Percentiles rank a stretch among this genome's conserved stretches.
These are phyloP conservation scores for Toxonevra muliebris DNA, from an alignment of 2,888 invertebrate species.

Conservation along the genomic window DNA sequence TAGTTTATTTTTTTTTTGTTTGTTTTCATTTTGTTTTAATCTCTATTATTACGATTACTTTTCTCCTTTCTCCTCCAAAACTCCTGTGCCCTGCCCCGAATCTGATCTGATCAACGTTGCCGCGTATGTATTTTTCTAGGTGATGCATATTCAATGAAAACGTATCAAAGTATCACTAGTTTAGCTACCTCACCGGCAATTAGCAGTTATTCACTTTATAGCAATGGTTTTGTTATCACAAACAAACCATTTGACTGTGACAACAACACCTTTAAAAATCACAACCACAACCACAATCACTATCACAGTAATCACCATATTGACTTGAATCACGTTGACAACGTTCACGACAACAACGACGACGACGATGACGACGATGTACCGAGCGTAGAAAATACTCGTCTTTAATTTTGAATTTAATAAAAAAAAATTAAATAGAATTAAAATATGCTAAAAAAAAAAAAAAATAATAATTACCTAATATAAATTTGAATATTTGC, in stretches of 20 bases:
- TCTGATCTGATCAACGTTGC: too few species aligned
- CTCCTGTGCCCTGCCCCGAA: neutral
- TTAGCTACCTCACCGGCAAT: conserved; percentile 65
- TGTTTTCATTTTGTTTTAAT: neutral
- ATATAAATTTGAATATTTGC: too few species aligned
- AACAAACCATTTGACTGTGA: conserved; percentile 33
- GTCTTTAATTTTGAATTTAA: conserved; percentile 49
- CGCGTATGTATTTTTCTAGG: conserved; percentile 46
- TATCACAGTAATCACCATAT: conserved; percentile 3
- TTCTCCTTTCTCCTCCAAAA: neutral
- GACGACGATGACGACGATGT: conserved; percentile 52
- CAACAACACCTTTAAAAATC: conserved; percentile 24
- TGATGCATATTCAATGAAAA: conserved; percentile 65
- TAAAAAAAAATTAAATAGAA: neutral
- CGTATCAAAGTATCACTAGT: conserved; percentile 65
- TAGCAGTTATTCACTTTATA: conserved; percentile 63
- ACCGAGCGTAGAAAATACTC: conserved; percentile 62
- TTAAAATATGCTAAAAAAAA: too few species aligned
- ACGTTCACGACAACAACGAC: conserved; percentile 22
- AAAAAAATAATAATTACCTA: too few species aligned
- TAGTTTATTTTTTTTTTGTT: neutral
- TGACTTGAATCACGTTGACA: conserved; percentile 17
- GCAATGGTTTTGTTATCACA: conserved; percentile 61
- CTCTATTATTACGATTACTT: conserved; percentile 4
- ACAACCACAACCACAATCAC: conserved; percentile 19